These are phyloP conservation scores for Grus americana DNA, from an alignment of 2,113 vertebrate genomes.

Conservation along the genomic window DNA sequence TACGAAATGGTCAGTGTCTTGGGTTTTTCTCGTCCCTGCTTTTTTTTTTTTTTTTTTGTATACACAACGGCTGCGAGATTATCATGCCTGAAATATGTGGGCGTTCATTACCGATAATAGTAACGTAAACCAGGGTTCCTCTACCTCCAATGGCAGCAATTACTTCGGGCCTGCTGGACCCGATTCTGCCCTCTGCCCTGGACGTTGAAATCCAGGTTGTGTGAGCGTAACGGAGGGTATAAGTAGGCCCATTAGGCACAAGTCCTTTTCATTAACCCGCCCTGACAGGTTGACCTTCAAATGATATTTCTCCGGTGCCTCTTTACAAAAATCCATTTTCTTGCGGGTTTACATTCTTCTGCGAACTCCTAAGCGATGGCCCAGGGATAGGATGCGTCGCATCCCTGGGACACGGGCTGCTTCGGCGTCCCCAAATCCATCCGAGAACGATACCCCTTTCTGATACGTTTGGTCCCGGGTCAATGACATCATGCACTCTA, in stretches of 20 bases:
- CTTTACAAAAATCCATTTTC: background rate
- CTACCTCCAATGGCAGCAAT: background rate
- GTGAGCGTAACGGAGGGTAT: background rate
- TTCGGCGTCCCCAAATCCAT: background rate
- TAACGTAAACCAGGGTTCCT: slow-evolving; percentile 30
- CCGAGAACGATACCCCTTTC: background rate
- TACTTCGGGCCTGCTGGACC: slow-evolving; percentile 33
- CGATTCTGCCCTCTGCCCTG: slow-evolving; percentile 18
- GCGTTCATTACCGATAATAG: background rate
- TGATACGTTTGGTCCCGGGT: background rate
- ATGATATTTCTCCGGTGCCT: slow-evolving; percentile 31
- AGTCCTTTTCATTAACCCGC: slow-evolving; percentile 54
- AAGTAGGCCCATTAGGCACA: background rate
- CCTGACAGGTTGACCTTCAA: slow-evolving; percentile 48
- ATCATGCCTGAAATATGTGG: slow-evolving; percentile 3
- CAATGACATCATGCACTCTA: slow-evolving; percentile 10
- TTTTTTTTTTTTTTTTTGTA: background rate
- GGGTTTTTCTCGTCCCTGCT: background rate
- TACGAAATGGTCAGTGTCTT: background rate
- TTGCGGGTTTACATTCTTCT: background rate
- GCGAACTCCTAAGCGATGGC: accelerated
- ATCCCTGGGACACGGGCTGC: background rate
- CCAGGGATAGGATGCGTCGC: accelerated
- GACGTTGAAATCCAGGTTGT: background rate
- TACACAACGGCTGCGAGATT: background rate